These are phyloP conservation scores for Acheta domesticus DNA, from an alignment of 2,888 invertebrate genomes.

Conservation along the genomic window DNA sequence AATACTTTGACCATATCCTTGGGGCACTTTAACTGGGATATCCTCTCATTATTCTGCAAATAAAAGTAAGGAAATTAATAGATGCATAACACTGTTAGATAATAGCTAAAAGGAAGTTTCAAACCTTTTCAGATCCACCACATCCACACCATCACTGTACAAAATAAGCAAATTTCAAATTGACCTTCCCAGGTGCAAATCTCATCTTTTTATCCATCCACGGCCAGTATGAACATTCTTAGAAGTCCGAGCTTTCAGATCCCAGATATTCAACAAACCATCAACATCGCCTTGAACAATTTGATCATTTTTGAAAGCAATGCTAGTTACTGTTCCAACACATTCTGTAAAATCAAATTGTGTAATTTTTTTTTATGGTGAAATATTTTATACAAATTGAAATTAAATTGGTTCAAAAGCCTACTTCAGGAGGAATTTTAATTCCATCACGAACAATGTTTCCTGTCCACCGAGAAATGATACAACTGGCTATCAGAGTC, in stretches of 20 bases:
- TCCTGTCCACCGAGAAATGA: conserved; percentile 56
- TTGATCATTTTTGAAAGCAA: conserved; percentile 55
- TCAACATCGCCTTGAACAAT: conserved; percentile 55
- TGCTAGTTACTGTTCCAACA: conserved; percentile 50
- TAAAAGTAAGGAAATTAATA: neutral
- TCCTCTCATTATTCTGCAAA: conserved; percentile 39
- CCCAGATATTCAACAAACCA: conserved; percentile 55
- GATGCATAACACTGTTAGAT: neutral
- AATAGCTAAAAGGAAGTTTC: neutral
- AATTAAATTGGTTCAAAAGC: neutral
- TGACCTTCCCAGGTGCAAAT: conserved; percentile 56
- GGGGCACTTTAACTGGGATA: conserved; percentile 42
- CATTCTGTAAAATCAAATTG: conserved; percentile 38
- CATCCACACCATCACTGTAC: conserved; percentile 54
- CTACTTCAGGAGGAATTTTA: conserved; percentile 51
- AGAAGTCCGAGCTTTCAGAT: conserved; percentile 51
- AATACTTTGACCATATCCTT: conserved; percentile 50
- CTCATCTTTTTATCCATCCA: conserved; percentile 53
- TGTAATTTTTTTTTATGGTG: conserved; percentile 18
- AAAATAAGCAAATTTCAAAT: conserved; percentile 54
- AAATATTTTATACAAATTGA: neutral
- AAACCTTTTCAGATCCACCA: conserved; percentile 50
- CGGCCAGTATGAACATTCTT: conserved; percentile 51
- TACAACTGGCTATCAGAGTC: conserved; percentile 54
- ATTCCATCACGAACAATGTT: conserved; percentile 54